These are phyloP conservation scores for Gorsachius goisagi DNA, from an alignment of 2,113 vertebrate genomes.

Conservation along the genomic window DNA sequence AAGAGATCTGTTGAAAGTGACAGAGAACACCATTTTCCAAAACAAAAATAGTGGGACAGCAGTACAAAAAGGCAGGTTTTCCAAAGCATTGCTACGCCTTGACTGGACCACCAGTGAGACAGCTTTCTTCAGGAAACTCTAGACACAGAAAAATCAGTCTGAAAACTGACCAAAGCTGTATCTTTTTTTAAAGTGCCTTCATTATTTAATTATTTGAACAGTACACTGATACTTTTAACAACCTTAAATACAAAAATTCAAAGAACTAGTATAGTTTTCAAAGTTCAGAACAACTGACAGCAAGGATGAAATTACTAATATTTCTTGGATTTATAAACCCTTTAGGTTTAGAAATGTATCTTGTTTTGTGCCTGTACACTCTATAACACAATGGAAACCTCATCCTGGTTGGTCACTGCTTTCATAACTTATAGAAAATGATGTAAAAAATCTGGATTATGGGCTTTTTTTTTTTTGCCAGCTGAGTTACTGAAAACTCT, in stretches of 20 bases:
- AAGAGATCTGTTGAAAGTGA: not conserved
- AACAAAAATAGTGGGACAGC: not conserved
- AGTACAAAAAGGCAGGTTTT: not conserved
- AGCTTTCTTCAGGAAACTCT: not conserved
- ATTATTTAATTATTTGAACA: not conserved
- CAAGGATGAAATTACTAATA: not conserved
- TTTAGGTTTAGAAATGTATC: not conserved
- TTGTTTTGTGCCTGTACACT: not conserved
- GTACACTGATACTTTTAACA: not conserved
- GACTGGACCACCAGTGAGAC: not conserved
- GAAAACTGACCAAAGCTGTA: not conserved
- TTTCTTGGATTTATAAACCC: not conserved
- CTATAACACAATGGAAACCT: not conserved
- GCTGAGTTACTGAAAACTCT: not conserved
- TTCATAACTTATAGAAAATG: not conserved
- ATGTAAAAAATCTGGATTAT: not conserved
- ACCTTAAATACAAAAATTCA: not conserved
- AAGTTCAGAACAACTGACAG: not conserved
- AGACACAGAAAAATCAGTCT: not conserved
- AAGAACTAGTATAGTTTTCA: not conserved
- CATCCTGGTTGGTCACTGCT: not conserved
- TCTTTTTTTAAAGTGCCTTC: conserved; percentile 13
- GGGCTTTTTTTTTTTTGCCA: not conserved
- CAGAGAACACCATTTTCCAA: not conserved
- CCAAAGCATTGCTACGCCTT: not conserved